A percentile compares a stretch with the other conserved stretches of the same genome.
Evolutionary conservation across 2,888 invertebrate species (phyloP).

Genomic region (Orthonevra nobilis): DNA sequence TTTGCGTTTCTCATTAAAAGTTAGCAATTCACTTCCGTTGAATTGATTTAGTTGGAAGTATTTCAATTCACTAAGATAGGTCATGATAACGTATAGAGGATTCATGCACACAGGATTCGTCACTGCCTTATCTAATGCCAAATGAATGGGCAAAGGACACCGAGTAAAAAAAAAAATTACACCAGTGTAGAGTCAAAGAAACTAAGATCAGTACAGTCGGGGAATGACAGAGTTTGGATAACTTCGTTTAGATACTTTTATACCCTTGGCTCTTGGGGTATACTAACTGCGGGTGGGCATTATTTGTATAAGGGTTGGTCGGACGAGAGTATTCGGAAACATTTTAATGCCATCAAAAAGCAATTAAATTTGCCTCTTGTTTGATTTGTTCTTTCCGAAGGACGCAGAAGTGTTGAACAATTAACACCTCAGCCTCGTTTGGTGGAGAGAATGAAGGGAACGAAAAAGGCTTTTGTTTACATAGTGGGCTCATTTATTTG

Average conservation of each 20-base stretch:
- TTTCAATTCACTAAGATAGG: constrained; percentile 61
- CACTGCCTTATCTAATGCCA: background rate
- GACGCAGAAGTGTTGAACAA: constrained; percentile 46
- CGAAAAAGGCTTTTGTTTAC: constrained; percentile 40
- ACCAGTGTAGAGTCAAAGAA: constrained; percentile 14
- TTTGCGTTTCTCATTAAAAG: constrained; percentile 54
- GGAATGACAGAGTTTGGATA: constrained; percentile 53
- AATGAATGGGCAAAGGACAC: background rate
- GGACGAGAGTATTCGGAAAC: constrained; percentile 3
- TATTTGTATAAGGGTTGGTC: background rate
- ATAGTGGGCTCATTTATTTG: constrained; percentile 51
- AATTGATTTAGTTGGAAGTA: constrained; percentile 63
- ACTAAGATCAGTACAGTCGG: constrained; percentile 18
- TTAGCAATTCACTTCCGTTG: constrained; percentile 61
- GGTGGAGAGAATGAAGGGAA: constrained; percentile 3
- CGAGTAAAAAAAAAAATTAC: background rate
- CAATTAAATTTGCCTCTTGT: constrained; percentile 74
- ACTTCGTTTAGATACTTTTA: constrained; percentile 57
- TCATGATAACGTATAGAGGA: constrained; percentile 46
- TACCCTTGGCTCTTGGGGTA: constrained; percentile 18
- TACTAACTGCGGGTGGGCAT: background rate
- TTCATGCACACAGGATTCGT: constrained; percentile 8
- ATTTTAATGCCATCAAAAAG: constrained; percentile 76
- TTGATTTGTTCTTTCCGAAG: constrained; percentile 44
- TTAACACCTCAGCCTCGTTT: constrained; percentile 50